Conservation (phyloP, 1,140 invertebrate genomes). For the Holcopasites calliopsidis region DNA sequence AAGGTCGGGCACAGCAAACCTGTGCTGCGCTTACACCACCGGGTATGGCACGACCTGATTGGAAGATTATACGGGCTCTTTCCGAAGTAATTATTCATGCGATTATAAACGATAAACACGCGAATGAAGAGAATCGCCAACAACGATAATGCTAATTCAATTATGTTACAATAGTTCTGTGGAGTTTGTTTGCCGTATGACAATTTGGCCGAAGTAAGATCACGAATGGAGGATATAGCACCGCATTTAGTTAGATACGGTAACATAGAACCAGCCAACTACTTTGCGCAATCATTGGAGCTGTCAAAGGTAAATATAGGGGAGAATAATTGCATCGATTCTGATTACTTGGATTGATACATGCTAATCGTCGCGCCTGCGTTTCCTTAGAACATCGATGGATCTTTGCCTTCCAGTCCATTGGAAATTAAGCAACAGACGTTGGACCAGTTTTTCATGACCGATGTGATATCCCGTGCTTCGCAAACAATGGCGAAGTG, state of each 20-base stretch:
- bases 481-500: constrained; percentile 99
- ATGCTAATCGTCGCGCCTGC: constrained; percentile 12
- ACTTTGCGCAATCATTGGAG: constrained; percentile 87
- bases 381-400: constrained; percentile 81
- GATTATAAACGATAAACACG: not conserved
- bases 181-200: constrained; percentile 94
- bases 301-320: constrained; percentile 83
- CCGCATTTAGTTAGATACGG: constrained; percentile 94
- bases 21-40: constrained; percentile 94
- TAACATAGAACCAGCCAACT: constrained; percentile 90
- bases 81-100: constrained; percentile 83
- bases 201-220: constrained; percentile 90
- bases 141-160: constrained; percentile 26
- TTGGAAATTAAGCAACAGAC: constrained; percentile 89
- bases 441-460: constrained; percentile 99
- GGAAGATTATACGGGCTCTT: constrained; percentile 97
- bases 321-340: not conserved
- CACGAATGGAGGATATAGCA: constrained; percentile 90
- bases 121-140: too few species aligned
- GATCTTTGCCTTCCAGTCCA: constrained; percentile 81
- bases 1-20: constrained; percentile 97
- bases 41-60: constrained; percentile 96
- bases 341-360: not conserved
- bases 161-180: constrained; percentile 84
- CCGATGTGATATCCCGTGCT: constrained; percentile 96